These are phyloP conservation scores for Acheta domesticus DNA, from an alignment of 2,888 invertebrate species.

Conservation along the genomic window DNA sequence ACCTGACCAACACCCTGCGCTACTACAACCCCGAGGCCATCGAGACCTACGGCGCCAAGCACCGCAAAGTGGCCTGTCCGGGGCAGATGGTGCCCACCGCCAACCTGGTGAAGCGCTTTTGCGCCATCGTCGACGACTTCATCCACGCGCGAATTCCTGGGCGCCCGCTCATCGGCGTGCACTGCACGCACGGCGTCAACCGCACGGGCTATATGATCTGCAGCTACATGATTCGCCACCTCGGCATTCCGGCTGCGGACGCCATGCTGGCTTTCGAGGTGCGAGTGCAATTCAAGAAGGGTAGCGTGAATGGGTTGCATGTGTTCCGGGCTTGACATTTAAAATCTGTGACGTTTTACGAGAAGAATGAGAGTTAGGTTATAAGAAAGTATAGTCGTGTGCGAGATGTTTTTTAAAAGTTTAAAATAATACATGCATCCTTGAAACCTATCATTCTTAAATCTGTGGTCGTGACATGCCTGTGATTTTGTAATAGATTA, in stretches of 20 bases:
- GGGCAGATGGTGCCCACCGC: not conserved
- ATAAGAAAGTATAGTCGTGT: no score
- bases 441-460: no score
- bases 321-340: no score
- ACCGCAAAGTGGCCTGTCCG: not conserved
- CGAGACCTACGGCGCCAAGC: not conserved
- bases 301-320: no score
- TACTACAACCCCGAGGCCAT: constrained; percentile 18
- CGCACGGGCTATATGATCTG: constrained; percentile 76
- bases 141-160: constrained; percentile 52
- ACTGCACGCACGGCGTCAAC: constrained; percentile 79
- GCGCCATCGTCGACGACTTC: not conserved
- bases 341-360: no score
- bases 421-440: no score
- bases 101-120: not conserved
- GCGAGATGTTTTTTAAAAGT: no score
- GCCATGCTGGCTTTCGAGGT: constrained; percentile 63
- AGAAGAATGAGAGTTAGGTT: no score
- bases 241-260: constrained; percentile 54
- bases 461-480: no score
- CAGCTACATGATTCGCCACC: constrained; percentile 59
- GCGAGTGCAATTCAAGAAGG: no score
- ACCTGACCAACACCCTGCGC: not conserved
- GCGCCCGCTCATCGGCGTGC: constrained; percentile 66
- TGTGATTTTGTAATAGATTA: no score